phyloP scores from a whole-genome alignment of 2,113 vertebrate species.

The Genyomyrus donnyi region DNA sequence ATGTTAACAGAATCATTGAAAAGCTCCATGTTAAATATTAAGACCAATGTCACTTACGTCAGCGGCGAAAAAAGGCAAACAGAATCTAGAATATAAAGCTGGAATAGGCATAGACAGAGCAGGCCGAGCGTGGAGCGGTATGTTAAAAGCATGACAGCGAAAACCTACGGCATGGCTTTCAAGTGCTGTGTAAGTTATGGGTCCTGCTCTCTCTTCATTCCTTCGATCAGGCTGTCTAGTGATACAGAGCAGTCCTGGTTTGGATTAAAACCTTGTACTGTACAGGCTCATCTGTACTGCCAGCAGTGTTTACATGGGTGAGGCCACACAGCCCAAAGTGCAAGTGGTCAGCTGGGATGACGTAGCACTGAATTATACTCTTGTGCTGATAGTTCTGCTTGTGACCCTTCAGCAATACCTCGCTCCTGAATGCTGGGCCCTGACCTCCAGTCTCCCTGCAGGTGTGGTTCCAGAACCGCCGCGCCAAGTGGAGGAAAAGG shows the following conservation, averaged over 20 bases:
- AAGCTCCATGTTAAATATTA: not conserved
- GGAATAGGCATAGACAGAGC: not conserved
- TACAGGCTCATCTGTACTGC: not conserved
- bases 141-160: constrained; percentile 58
- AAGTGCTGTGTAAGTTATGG: constrained; percentile 54
- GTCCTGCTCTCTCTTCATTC: constrained; percentile 37
- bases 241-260: not conserved
- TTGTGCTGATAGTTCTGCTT: not conserved
- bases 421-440: not conserved
- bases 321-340: not conserved
- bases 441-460: constrained; percentile 38
- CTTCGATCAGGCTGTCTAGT: constrained; percentile 11
- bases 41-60: not conserved
- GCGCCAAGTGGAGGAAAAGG: constrained; percentile 91
- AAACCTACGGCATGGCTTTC: constrained; percentile 50
- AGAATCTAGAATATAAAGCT: not conserved
- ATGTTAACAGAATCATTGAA: not conserved
- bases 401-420: not conserved
- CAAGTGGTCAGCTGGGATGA: not conserved
- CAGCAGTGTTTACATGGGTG: not conserved
- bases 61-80: not conserved
- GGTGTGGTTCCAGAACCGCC: constrained; percentile 95
- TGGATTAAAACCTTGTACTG: not conserved
- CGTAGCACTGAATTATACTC: not conserved
- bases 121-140: constrained; percentile 35